Evolutionary conservation across 2,888 invertebrate genomes (phyloP), one percentile per base, ranked within the genome.

Genomic region (Theodoxus fluviatilis): DNA sequence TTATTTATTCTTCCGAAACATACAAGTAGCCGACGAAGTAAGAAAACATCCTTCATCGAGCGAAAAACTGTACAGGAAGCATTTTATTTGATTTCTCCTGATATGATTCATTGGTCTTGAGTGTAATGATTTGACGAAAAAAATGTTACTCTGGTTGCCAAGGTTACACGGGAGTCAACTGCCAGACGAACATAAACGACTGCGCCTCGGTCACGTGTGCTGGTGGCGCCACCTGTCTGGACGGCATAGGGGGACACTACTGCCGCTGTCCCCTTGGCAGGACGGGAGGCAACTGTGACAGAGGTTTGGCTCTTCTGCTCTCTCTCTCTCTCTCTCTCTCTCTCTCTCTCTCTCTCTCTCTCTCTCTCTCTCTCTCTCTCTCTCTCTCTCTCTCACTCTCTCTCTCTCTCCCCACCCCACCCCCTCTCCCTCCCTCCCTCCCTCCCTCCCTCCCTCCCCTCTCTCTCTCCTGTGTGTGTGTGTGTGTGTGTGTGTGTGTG

Each of bases 181-280:
- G 83, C 68, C 73, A 78, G 7, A 61, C 15, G 0, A 79, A 78
- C 61, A 74, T 74, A 15, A 72, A 96, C 83, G 95, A 96, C 83
- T 97, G 97, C 83, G 91, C 91, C 57, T 92, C 93, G 0, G 90
- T 91, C 80, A 95, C 95, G 15, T 97, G 97, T 82, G 89, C 77
- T 4, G 72, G 71, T 15, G 49, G 43, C 9, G 75, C 76, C 38
- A 71, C 70, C 0, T 88, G 88, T 76, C 76, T 84, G 9, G 87
- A 87, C 73, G 81, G 82, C 59, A 74, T 86, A 57, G 94, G 94
- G 78, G 92, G 92, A 80, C 95, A 95, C 89, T 95, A 95, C 85
- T 98, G 98, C 83, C 94, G 96, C 86, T 98, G 98, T 90, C 96
- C 97, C 9, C 95, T 97, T 87, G 97, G 97, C 84, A 90, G 95